phyloP scores from a whole-genome alignment of 2,888 invertebrate species.

The Tribolium freemani region DNA sequence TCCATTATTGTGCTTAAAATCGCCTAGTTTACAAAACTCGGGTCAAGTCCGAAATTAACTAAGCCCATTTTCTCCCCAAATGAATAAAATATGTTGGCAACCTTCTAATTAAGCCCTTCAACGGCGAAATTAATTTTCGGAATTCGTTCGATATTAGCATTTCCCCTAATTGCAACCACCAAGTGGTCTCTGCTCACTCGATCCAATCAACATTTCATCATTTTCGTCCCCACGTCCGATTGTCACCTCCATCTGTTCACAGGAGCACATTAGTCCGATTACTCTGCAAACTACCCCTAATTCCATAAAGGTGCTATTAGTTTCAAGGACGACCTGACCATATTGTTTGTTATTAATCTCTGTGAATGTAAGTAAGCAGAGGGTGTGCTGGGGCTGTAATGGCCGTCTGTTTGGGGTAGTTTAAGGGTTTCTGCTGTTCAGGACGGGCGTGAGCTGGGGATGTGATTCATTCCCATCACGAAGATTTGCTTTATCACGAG shows the following conservation, averaged over 20 bases:
- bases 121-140: no score
- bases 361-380: slow-evolving; percentile 50
- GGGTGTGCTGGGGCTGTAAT: slow-evolving; percentile 48
- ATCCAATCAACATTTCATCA: slow-evolving; percentile 30
- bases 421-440: slow-evolving; percentile 52
- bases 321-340: slow-evolving; percentile 54
- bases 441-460: slow-evolving; percentile 52
- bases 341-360: slow-evolving; percentile 56
- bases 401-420: slow-evolving; percentile 53
- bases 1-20: no score
- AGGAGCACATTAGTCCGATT: slow-evolving; percentile 52
- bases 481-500: neutral
- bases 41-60: no score
- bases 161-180: no score
- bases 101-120: no score
- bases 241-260: slow-evolving; percentile 44
- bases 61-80: no score
- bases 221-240: slow-evolving; percentile 25
- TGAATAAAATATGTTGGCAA: no score
- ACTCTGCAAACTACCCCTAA: slow-evolving; percentile 53
- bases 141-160: no score
- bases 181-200: no score
- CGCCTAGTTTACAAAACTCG: no score
- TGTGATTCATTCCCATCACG: slow-evolving; percentile 55
- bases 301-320: slow-evolving; percentile 57